phyloP scores from a whole-genome alignment of 1,140 invertebrate genomes.

The Drosophila mauritiana region DNA sequence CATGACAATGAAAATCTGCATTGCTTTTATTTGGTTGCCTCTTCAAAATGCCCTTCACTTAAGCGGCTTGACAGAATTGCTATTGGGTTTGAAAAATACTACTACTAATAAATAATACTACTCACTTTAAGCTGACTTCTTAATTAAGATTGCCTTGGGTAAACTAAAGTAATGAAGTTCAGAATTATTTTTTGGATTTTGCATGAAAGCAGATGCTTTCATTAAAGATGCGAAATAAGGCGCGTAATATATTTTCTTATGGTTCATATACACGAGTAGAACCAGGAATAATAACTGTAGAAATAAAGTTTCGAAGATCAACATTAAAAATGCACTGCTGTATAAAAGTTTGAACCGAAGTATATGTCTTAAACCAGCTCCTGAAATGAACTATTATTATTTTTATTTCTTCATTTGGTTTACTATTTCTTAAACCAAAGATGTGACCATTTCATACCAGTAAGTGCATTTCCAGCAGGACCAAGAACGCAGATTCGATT shows the following conservation, averaged over 20 bases:
- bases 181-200: too few species aligned
- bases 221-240: too few species aligned
- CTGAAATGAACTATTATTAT: not conserved
- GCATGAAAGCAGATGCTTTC: too few species aligned
- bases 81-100: not conserved
- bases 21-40: conserved; percentile 54
- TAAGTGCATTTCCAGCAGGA: conserved; percentile 36
- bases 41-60: conserved; percentile 27
- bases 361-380: not conserved
- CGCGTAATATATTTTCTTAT: too few species aligned
- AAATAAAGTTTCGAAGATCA: not conserved
- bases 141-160: too few species aligned
- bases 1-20: conserved; percentile 81
- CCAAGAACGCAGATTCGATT: conserved; percentile 3
- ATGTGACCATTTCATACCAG: not conserved
- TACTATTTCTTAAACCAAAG: not conserved
- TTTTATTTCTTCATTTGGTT: not conserved
- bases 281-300: not conserved
- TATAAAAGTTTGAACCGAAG: not conserved
- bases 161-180: not conserved
- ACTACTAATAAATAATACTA: too few species aligned
- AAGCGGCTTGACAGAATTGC: not conserved
- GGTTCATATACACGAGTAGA: not conserved
- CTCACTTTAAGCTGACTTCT: too few species aligned
- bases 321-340: not conserved